Conservation (phyloP, 2,113 vertebrate genomes). For the Euleptes europaea region DNA sequence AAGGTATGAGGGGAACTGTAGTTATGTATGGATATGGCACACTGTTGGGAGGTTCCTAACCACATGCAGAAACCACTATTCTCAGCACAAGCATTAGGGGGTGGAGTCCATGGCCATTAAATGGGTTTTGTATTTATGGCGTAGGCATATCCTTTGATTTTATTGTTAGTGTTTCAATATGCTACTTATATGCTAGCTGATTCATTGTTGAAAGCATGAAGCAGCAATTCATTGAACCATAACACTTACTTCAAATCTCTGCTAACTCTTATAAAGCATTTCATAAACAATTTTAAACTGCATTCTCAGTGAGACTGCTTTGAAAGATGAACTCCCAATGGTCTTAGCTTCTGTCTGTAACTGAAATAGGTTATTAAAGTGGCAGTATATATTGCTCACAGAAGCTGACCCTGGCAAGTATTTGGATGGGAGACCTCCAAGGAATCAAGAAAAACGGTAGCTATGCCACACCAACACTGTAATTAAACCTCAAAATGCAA, state of each 20-base stretch:
- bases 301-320: background rate
- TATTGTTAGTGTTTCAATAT: background rate
- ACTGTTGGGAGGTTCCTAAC: background rate
- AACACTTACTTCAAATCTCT: background rate
- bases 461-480: too few relatives aligned
- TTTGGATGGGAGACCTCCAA: too few relatives aligned
- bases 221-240: background rate
- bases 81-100: background rate
- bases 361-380: background rate
- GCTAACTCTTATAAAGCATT: background rate
- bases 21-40: background rate
- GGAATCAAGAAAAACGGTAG: too few relatives aligned
- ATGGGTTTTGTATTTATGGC: background rate
- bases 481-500: too few relatives aligned
- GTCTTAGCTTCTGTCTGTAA: background rate
- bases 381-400: background rate
- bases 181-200: background rate
- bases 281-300: background rate
- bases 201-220: background rate
- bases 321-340: background rate
- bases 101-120: background rate
- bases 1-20: background rate
- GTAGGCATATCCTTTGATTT: background rate
- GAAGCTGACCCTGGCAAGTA: too few relatives aligned
- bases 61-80: background rate